Evolutionary conservation across 2,797 vertebrate species (phyloP), one percentile per base, ranked within the genome.

Genomic region (Diceros bicornis): DNA sequence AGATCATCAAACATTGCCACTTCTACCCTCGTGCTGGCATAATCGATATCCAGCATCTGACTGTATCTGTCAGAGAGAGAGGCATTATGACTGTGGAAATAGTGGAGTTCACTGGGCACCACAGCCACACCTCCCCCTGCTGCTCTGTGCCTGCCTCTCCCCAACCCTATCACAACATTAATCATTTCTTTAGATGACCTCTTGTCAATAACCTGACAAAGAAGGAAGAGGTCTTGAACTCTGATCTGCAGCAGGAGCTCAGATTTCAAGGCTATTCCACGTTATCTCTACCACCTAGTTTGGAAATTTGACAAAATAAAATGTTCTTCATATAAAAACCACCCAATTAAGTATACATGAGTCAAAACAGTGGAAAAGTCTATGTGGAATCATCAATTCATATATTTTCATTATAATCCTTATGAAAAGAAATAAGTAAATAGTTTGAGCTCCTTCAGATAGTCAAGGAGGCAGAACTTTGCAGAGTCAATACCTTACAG

Each of bases 281-380:
- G 59, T 37, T 68, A 59, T 37, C 37, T 55, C 44, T 7, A 44
- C 29, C 29, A 64, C 16, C 12, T n/a, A 16, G 11, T 78, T 20
- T 74, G 32, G 18, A 91, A 91, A 29, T 74, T 62, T 91, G 59
- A 64, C 37, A 86, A 79, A 89, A 88, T 52, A 27, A 79, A 93
- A 91, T 29, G 0, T 57, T 90, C 55, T 47, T 72, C 41, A 34
- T 59, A 6, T 68, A 32, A 90, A 93, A 94, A 75, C 2, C n/a
- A 81, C 25, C 47, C 69, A 5, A 66, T 50, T 77, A 66, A 34
- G 10, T 62, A 71, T 10, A 47, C 1, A 16, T 21, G 14, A 23
- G 1, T 95, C 32, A 44, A 77, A 78, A 59, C 1, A n/a, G 10
- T 89, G 16, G 66, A 72, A 90, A 47, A 13, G 72, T 41, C 11